Percentiles rank a stretch among this genome's conserved stretches.
Conservation (phyloP, 1,140 invertebrate genomes). For the Pogonomyrmex barbatus region DNA sequence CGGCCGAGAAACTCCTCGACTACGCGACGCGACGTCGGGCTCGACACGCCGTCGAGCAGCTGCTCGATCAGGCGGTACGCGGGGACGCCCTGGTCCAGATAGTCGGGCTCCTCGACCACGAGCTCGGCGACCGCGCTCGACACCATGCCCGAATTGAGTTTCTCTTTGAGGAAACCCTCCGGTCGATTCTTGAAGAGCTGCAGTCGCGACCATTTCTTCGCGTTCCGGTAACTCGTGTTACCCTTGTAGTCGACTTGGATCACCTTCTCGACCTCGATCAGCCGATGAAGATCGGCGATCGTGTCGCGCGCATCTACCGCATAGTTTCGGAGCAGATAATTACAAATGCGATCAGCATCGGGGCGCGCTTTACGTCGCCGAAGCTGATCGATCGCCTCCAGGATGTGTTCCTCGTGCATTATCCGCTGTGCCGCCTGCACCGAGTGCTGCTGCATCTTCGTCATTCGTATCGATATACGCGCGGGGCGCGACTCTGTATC, state of each 20-base stretch:
- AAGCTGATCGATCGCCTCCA: constrained; percentile 94
- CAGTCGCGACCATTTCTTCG: constrained; percentile 89
- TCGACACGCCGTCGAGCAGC: constrained; percentile 88
- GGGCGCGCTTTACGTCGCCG: constrained; percentile 93
- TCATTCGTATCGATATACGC: constrained; percentile 27
- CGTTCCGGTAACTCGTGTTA: constrained; percentile 93
- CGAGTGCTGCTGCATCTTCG: constrained; percentile 78
- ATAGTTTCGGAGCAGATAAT: constrained; percentile 91
- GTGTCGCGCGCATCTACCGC: constrained; percentile 91
- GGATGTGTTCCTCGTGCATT: constrained; percentile 90
- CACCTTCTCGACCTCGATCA: constrained; percentile 92
- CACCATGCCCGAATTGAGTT: constrained; percentile 86
- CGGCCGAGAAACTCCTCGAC: constrained; percentile 89
- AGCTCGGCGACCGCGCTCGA: constrained; percentile 90
- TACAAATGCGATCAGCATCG: constrained; percentile 93
- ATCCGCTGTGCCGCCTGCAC: constrained; percentile 85
- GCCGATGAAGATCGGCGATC: constrained; percentile 90
- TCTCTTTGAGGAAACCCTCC: constrained; percentile 84
- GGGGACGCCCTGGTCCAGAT: constrained; percentile 90
- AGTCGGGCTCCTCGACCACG: constrained; percentile 90
- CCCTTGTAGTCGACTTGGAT: constrained; percentile 95
- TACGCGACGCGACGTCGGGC: constrained; percentile 89
- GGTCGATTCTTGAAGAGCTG: constrained; percentile 86
- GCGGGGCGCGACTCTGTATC: constrained; percentile 31
- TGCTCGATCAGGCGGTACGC: constrained; percentile 88